Conservation (phyloP, 1,140 invertebrate species). For the Formica selysi region DNA sequence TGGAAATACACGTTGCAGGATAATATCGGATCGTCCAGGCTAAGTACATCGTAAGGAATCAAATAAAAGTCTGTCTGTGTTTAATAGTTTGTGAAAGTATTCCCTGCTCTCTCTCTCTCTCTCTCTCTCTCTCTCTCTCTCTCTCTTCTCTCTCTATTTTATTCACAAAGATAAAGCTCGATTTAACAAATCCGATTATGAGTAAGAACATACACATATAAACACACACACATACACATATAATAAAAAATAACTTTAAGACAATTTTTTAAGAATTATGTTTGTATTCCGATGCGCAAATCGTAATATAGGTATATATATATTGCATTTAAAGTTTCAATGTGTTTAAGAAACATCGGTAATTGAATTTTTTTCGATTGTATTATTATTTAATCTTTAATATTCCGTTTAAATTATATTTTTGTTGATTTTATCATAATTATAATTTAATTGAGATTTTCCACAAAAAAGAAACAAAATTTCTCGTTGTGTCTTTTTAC, state of each 20-base stretch:
- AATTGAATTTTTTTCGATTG: neutral
- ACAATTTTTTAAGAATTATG: neutral
- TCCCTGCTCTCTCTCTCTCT: neutral
- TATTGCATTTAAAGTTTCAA: neutral
- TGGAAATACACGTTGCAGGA: conserved; percentile 2
- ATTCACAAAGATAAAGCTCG: neutral
- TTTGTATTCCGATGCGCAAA: neutral
- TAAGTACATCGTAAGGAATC: conserved; percentile 60
- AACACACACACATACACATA: too few relatives aligned
- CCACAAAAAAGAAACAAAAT: neutral
- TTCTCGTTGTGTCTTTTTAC: neutral
- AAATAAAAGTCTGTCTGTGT: conserved; percentile 34
- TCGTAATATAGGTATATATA: neutral
- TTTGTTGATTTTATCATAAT: neutral
- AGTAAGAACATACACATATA: too few relatives aligned
- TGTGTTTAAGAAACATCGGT: neutral
- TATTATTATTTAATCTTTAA: neutral
- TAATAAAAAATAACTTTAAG: neutral
- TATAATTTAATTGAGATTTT: neutral
- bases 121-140: too few relatives aligned
- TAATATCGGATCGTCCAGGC: conserved; percentile 17
- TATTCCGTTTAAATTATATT: neutral
- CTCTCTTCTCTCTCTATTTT: neutral
- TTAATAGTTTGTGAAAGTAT: conserved; percentile 40
- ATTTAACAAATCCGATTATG: conserved; percentile 14